Evolutionary conservation across 92 coral and sea anemone species (phyloP).

Genomic region (Zoanthus solanderi): DNA sequence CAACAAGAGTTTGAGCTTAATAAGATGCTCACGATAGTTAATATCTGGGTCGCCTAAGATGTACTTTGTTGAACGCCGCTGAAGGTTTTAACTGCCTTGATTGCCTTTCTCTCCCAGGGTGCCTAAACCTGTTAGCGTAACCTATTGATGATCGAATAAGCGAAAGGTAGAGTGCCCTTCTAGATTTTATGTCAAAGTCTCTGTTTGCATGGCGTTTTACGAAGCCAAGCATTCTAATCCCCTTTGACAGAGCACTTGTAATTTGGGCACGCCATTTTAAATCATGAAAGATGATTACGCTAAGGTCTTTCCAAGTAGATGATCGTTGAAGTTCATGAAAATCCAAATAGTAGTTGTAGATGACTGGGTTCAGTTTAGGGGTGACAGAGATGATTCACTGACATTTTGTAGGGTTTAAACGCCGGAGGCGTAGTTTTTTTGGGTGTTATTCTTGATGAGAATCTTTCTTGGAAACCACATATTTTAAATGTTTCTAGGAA

Average conservation of each 20-base stretch:
- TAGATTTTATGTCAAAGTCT: slow-evolving; percentile 24
- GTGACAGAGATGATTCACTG: background rate
- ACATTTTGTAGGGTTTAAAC: too few species aligned
- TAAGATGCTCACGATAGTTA: slow-evolving; percentile 20
- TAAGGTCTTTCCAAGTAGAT: background rate
- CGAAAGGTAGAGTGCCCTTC: slow-evolving; percentile 18
- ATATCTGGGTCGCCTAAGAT: slow-evolving; percentile 2
- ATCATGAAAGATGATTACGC: slow-evolving; percentile 8
- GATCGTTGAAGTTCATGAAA: background rate
- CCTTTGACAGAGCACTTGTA: slow-evolving; percentile 20
- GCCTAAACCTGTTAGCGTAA: slow-evolving; percentile 26
- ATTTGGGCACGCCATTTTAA: slow-evolving; percentile 3
- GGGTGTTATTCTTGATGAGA: too few species aligned
- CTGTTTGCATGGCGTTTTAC: slow-evolving; percentile 18
- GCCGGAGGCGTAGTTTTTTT: too few species aligned
- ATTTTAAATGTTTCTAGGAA: too few species aligned
- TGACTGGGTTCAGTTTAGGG: slow-evolving; percentile 1
- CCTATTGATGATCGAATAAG: slow-evolving; percentile 24
- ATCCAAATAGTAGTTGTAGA: background rate
- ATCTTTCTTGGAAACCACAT: too few species aligned
- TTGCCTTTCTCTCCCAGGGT: background rate
- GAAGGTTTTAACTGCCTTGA: slow-evolving; percentile 14
- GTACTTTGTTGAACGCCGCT: slow-evolving; percentile 30
- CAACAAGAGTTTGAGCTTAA: slow-evolving; percentile 12
- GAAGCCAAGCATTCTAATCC: background rate